Evolutionary conservation across 2,113 vertebrate genomes (phyloP).

Genomic region (Tichodroma muraria): DNA sequence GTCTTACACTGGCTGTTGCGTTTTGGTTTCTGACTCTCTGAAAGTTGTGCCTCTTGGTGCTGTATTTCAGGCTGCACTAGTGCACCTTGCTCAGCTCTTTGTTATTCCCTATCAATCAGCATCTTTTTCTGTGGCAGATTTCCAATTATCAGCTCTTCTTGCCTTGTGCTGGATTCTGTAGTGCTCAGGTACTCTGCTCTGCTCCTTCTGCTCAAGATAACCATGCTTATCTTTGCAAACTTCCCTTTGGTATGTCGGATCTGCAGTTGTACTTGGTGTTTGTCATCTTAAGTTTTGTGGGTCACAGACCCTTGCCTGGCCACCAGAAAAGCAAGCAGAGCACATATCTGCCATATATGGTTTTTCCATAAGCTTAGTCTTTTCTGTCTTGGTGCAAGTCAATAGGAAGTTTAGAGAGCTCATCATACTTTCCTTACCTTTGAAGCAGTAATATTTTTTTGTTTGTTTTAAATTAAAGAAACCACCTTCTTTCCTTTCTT

Average conservation of each 20-base stretch:
- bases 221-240: neutral
- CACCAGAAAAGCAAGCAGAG: neutral
- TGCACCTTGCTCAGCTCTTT: neutral
- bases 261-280: neutral
- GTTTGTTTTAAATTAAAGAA: neutral
- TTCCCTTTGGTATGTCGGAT: neutral
- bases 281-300: neutral
- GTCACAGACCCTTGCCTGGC: neutral
- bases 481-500: neutral
- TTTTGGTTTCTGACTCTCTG: neutral
- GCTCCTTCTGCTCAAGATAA: neutral
- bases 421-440: neutral
- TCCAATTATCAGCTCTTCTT: neutral
- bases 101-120: neutral
- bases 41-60: neutral
- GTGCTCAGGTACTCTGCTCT: neutral
- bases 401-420: neutral
- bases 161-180: neutral
- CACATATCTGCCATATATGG: neutral
- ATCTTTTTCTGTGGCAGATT: neutral
- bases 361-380: neutral
- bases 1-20: neutral
- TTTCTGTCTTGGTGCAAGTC: neutral
- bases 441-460: neutral
- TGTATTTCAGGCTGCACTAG: neutral